A percentile compares a stretch with the other conserved stretches of the same genome.
Conservation (phyloP, 2,888 invertebrate species). For the Dasypolia templi region DNA sequence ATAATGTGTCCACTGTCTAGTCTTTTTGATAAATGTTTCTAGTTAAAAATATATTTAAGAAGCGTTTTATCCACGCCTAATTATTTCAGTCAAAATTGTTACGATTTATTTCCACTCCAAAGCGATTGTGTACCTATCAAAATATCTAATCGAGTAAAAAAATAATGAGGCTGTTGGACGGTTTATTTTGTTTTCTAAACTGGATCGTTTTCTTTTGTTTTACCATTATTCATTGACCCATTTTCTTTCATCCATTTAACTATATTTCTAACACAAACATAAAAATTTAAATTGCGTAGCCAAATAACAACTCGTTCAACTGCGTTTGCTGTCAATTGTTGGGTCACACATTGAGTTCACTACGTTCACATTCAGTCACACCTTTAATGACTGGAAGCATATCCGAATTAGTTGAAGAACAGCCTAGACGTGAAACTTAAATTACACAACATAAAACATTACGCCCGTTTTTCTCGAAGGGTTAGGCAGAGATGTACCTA, state of each 20-base stretch:
- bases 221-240: background rate
- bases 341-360: background rate
- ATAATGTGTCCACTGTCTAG: background rate
- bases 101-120: slow-evolving; percentile 68
- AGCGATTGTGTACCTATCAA: slow-evolving; percentile 44
- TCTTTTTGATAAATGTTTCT: slow-evolving; percentile 33
- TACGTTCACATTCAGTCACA: background rate
- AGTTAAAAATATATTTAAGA: slow-evolving; percentile 45
- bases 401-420: background rate
- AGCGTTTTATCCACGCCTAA: slow-evolving; percentile 69
- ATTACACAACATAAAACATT: background rate
- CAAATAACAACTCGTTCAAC: background rate
- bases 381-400: no score
- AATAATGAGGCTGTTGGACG: slow-evolving; percentile 57
- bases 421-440: background rate
- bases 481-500: no score
- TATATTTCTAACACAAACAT: background rate
- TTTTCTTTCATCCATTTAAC: slow-evolving; percentile 5
- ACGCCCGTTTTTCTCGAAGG: background rate
- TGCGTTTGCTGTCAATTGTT: background rate
- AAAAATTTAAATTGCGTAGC: background rate
- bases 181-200: slow-evolving; percentile 43
- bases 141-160: slow-evolving; percentile 61
- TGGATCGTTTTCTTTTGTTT: slow-evolving; percentile 25
- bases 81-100: slow-evolving; percentile 70